Evolutionary conservation across 2,113 vertebrate genomes (phyloP).

Genomic region (Hypanus sabinus): DNA sequence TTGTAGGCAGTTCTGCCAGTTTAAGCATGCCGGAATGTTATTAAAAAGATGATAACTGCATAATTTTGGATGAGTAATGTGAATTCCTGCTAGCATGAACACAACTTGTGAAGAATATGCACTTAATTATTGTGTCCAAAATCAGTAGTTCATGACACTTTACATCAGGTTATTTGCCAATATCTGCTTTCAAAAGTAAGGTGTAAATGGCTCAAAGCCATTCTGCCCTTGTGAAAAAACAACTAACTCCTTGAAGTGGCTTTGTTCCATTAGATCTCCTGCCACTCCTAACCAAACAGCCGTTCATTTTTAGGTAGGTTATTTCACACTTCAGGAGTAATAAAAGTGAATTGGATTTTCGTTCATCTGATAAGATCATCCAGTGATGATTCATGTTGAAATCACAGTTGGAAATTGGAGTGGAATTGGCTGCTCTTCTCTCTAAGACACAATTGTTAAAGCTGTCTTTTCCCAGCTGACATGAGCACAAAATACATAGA

Average conservation of each 20-base stretch:
- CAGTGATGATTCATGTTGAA: background rate
- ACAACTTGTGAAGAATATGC: background rate
- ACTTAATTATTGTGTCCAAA: background rate
- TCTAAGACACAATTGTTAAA: background rate
- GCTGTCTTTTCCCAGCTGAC: background rate
- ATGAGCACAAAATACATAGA: background rate
- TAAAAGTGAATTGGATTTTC: background rate
- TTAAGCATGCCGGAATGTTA: background rate
- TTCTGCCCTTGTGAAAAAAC: background rate
- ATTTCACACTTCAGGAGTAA: background rate
- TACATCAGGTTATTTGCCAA: background rate
- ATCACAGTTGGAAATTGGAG: background rate
- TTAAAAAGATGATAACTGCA: background rate
- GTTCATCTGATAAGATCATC: background rate
- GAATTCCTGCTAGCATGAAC: background rate
- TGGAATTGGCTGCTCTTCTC: background rate
- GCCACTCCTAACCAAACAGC: background rate
- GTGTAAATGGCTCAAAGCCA: background rate
- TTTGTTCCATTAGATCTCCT: background rate
- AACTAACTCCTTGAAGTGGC: background rate
- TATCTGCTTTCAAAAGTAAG: background rate
- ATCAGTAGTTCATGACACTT: background rate
- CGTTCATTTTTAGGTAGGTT: background rate
- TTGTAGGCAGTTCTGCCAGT: background rate
- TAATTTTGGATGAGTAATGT: background rate